Evolutionary conservation across 2,888 invertebrate species (phyloP).

Genomic region (Microctonus brassicae): DNA sequence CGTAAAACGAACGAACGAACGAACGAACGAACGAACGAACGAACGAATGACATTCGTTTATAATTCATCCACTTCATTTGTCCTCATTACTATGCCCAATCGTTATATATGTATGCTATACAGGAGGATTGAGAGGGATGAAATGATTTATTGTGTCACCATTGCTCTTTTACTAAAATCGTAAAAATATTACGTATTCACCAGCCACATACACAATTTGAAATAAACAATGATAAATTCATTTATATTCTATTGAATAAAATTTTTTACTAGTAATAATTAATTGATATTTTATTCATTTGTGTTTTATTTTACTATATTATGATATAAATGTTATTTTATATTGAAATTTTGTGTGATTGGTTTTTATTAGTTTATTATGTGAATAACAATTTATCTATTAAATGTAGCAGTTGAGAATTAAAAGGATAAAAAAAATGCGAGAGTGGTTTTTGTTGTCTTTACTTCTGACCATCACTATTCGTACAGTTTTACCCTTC

Average conservation of each 20-base stretch:
- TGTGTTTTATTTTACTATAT: neutral
- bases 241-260: neutral
- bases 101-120: conserved; percentile 56
- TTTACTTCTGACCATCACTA: neutral
- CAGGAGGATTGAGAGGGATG: neutral
- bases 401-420: neutral
- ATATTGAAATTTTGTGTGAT: no score
- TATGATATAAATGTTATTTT: no score
- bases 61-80: conserved; percentile 69
- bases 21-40: conserved; percentile 23
- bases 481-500: neutral
- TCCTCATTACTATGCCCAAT: conserved; percentile 67
- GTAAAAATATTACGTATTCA: neutral
- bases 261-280: no score
- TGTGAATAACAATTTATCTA: neutral
- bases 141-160: conserved; percentile 53
- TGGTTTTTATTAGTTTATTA: neutral
- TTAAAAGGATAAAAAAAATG: neutral
- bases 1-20: conserved; percentile 48
- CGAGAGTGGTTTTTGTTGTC: neutral
- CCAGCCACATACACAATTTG: neutral
- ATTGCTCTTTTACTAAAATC: neutral
- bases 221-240: neutral
- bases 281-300: neutral
- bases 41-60: conserved; percentile 60